phyloP scores from a whole-genome alignment of 2,888 invertebrate species.

The Deroplatys truncata region DNA sequence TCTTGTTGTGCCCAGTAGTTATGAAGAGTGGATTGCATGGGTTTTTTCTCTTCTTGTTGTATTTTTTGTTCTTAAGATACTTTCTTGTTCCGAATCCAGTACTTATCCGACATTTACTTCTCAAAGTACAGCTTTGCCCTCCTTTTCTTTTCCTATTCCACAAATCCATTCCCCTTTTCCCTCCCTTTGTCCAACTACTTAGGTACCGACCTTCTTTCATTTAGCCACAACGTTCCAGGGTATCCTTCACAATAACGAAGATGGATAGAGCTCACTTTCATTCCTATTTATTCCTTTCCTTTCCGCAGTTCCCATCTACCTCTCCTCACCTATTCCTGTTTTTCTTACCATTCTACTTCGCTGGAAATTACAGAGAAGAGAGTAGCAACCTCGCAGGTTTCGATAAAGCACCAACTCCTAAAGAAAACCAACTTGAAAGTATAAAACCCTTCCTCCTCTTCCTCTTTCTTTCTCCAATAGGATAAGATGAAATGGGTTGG shows the following conservation, averaged over 20 bases:
- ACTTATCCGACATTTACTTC: neutral
- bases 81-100: no score
- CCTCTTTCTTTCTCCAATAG: neutral
- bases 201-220: neutral
- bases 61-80: no score
- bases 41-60: no score
- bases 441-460: neutral
- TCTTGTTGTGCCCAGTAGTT: no score
- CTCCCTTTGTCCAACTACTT: neutral
- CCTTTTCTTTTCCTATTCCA: neutral
- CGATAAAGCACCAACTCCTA: neutral
- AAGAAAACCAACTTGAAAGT: slow-evolving; percentile 1
- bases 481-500: slow-evolving; percentile 10
- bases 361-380: neutral
- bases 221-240: neutral
- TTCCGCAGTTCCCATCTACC: neutral
- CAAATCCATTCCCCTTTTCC: neutral
- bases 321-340: neutral
- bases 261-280: neutral
- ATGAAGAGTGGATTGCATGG: no score
- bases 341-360: neutral
- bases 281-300: neutral
- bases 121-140: neutral
- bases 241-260: neutral
- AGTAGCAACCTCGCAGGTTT: neutral